Percentiles rank a stretch among this genome's conserved stretches.
Conservation (phyloP, 1,140 invertebrate genomes). For the Drepana arcuata region DNA sequence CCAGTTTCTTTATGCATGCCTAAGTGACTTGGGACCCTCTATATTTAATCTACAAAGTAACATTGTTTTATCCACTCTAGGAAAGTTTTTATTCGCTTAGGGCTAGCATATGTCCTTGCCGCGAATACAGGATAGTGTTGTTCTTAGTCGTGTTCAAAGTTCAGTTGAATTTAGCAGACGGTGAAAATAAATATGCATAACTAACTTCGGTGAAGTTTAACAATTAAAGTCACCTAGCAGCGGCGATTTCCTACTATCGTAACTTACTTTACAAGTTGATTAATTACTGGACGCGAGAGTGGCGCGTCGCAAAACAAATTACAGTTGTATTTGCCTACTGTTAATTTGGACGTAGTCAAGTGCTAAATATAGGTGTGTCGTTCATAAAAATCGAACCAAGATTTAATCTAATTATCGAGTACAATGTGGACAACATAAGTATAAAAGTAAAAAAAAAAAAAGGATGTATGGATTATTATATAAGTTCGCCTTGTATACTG, state of each 20-base stretch:
- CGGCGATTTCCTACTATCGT: slow-evolving; percentile 28
- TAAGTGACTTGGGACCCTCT: slow-evolving; percentile 34
- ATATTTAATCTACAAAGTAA: slow-evolving; percentile 46
- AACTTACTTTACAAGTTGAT: slow-evolving; percentile 47
- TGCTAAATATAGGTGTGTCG: background rate
- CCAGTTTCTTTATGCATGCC: slow-evolving; percentile 25
- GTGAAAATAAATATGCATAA: slow-evolving; percentile 11
- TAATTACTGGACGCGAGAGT: slow-evolving; percentile 38
- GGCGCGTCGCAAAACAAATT: slow-evolving; percentile 22
- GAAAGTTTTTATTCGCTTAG: slow-evolving; percentile 1
- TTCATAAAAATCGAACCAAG: background rate
- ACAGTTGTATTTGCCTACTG: slow-evolving; percentile 31
- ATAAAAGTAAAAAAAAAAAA: background rate
- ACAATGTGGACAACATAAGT: background rate
- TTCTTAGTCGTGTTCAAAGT: background rate
- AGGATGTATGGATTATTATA: background rate
- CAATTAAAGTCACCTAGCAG: slow-evolving; percentile 35
- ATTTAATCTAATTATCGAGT: background rate
- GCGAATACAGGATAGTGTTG: background rate
- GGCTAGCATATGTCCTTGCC: background rate
- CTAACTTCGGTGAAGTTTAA: slow-evolving; percentile 36
- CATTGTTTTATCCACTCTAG: slow-evolving; percentile 30
- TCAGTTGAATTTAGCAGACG: background rate
- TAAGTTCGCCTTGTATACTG: background rate
- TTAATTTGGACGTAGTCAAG: slow-evolving; percentile 16